Percentiles rank a stretch among this genome's conserved stretches.
These are phyloP conservation scores for Mamestra configurata DNA, from an alignment of 1,140 invertebrate species.

Conservation along the genomic window DNA sequence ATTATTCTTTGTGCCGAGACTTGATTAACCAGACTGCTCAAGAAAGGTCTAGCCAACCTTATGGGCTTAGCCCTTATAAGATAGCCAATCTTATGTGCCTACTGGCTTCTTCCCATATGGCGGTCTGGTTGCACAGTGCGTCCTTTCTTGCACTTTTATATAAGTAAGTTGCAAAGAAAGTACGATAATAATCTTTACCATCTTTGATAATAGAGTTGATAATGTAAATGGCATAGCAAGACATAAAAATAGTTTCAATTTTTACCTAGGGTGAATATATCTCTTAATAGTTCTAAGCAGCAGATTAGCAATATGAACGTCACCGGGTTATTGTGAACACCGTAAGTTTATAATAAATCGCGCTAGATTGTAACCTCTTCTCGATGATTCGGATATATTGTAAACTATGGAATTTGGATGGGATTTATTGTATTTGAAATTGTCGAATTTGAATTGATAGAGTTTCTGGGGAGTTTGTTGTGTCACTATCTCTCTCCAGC, in stretches of 20 bases:
- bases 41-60: background rate
- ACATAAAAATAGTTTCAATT: constrained; percentile 14
- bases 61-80: background rate
- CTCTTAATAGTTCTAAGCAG: background rate
- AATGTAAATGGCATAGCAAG: background rate
- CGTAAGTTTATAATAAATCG: too few relatives aligned
- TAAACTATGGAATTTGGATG: too few relatives aligned
- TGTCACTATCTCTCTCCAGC: too few relatives aligned
- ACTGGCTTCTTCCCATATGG: background rate
- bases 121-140: background rate
- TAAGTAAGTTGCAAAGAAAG: background rate
- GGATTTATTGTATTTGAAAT: too few relatives aligned
- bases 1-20: background rate
- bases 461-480: too few relatives aligned
- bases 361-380: too few relatives aligned
- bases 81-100: background rate
- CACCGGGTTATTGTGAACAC: too few relatives aligned
- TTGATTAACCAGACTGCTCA: background rate
- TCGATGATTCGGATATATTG: too few relatives aligned
- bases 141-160: background rate
- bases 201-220: background rate
- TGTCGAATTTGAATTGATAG: too few relatives aligned
- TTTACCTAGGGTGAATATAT: constrained; percentile 10
- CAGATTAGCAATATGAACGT: constrained; percentile 2
- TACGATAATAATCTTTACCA: background rate